Conservation (phyloP, 2,113 vertebrate species). For the Lycaon pictus region DNA sequence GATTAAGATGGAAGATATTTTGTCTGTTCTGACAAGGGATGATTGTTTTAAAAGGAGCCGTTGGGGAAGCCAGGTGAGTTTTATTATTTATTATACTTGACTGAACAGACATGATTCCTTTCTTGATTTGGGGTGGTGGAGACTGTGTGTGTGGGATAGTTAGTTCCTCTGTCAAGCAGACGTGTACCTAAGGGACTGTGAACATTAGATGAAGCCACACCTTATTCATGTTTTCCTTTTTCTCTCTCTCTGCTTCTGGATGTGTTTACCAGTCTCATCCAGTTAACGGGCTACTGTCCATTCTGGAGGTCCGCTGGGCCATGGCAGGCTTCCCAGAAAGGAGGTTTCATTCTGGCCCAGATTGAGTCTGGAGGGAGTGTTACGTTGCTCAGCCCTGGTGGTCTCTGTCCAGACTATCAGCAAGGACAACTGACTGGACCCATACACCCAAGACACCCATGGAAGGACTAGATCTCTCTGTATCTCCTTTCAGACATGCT, state of each 20-base stretch:
- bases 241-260: neutral
- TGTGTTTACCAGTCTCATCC: neutral
- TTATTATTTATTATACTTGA: constrained; percentile 72
- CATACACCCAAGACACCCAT: neutral
- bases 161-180: neutral
- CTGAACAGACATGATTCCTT: rapidly evolving
- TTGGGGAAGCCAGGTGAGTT: constrained; percentile 90
- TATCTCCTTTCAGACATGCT: neutral
- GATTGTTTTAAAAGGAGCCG: constrained; percentile 89
- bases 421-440: neutral
- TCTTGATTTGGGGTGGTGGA: neutral
- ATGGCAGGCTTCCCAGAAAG: neutral
- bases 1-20: constrained; percentile 93
- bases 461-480: neutral
- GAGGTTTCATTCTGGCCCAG: neutral
- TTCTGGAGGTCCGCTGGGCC: neutral
- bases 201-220: neutral
- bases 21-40: constrained; percentile 90
- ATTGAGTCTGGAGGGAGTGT: neutral
- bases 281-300: neutral
- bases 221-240: neutral
- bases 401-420: neutral
- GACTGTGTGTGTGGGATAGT: rapidly evolving
- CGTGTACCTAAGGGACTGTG: neutral
- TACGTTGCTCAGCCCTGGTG: neutral